phyloP scores from a whole-genome alignment of 2,888 invertebrate genomes.

The Trichogramma dendrolimi region DNA sequence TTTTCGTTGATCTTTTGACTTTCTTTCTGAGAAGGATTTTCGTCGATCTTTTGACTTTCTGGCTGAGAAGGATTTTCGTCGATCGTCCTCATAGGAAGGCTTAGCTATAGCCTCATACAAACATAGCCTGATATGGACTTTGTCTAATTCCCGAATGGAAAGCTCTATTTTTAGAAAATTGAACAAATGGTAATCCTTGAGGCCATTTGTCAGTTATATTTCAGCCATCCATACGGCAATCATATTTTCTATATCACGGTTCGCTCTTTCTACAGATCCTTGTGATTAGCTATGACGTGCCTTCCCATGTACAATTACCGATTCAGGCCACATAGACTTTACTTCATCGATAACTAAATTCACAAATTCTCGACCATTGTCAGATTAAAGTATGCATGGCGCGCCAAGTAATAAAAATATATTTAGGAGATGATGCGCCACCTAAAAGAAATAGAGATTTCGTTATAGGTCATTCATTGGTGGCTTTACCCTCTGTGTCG shows the following conservation, averaged over 20 bases:
- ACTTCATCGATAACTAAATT: conserved; percentile 34
- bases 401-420: conserved; percentile 38
- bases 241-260: conserved; percentile 36
- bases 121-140: conserved; percentile 45
- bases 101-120: conserved; percentile 18
- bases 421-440: conserved; percentile 34
- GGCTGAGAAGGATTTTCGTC: too few relatives aligned
- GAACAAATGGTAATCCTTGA: conserved; percentile 46
- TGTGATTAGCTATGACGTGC: conserved; percentile 33
- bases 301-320: conserved; percentile 37
- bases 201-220: conserved; percentile 46
- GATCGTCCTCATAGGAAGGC: too few relatives aligned
- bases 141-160: conserved; percentile 39
- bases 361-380: conserved; percentile 39
- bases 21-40: too few relatives aligned
- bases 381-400: conserved; percentile 37
- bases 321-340: conserved; percentile 31
- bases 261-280: conserved; percentile 33
- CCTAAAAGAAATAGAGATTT: too few relatives aligned
- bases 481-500: too few relatives aligned
- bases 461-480: too few relatives aligned
- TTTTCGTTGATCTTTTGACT: too few relatives aligned
- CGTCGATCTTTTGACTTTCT: too few relatives aligned
- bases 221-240: conserved; percentile 43
- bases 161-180: conserved; percentile 47